Percentiles rank a stretch among this genome's conserved stretches.
phyloP scores from a whole-genome alignment of 2,888 invertebrate genomes.

The Catocala nupta region DNA sequence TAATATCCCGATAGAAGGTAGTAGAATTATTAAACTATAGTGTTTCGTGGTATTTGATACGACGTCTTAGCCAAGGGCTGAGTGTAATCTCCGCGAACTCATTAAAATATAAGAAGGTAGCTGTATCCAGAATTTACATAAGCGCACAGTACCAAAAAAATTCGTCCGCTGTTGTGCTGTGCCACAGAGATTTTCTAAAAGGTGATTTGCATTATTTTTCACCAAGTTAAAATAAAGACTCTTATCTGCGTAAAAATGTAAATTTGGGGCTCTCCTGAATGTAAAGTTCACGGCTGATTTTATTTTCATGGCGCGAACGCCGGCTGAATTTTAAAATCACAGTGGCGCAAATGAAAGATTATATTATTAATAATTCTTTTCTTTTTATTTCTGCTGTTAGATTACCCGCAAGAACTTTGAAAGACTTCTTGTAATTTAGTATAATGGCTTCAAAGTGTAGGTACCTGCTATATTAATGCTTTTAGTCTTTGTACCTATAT shows the following conservation, averaged over 20 bases:
- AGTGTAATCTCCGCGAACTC: background rate
- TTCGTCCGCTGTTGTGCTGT: constrained; percentile 23
- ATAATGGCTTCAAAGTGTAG: constrained; percentile 3
- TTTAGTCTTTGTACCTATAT: background rate
- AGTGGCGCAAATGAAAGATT: constrained; percentile 60
- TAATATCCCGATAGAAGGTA: too few species aligned
- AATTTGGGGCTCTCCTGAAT: constrained; percentile 70
- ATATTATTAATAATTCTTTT: constrained; percentile 27
- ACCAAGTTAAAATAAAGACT: constrained; percentile 68
- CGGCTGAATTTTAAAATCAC: constrained; percentile 69
- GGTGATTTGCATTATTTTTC: constrained; percentile 73
- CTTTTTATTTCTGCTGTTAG: constrained; percentile 16
- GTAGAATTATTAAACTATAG: too few species aligned
- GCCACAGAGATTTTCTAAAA: constrained; percentile 56
- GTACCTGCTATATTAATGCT: constrained; percentile 6
- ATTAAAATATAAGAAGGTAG: background rate
- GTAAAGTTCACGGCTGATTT: constrained; percentile 78
- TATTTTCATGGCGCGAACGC: constrained; percentile 69
- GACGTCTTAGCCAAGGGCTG: too few species aligned
- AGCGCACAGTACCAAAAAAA: constrained; percentile 11
- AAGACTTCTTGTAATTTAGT: background rate
- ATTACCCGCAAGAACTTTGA: constrained; percentile 17
- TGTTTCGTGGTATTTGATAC: too few species aligned
- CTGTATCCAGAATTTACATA: constrained; percentile 11
- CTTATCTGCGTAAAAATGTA: constrained; percentile 67